Evolutionary conservation across 92 coral and sea anemone species (phyloP).

Genomic region (Blastomussa wellsi): DNA sequence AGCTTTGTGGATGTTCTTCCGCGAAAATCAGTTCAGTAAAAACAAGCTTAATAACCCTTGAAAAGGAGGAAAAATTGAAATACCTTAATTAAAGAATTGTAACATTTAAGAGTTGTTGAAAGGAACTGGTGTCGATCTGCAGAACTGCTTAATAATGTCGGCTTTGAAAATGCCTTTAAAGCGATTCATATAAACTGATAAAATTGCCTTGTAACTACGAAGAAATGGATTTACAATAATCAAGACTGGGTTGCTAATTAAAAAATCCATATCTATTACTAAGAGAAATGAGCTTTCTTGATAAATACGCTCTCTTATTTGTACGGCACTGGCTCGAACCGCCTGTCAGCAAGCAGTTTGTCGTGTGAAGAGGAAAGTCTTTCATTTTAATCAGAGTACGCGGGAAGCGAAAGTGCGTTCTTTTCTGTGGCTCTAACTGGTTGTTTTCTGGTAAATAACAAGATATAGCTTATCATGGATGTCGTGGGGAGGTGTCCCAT

Average conservation of each 20-base stretch:
- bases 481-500: neutral
- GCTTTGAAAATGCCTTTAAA: neutral
- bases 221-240: slow-evolving; percentile 10
- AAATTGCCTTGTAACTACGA: neutral
- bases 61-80: slow-evolving; percentile 17
- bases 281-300: slow-evolving; percentile 19
- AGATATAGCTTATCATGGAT: neutral
- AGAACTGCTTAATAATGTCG: neutral
- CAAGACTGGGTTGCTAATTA: slow-evolving; percentile 20
- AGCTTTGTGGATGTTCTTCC: slow-evolving; percentile 25
- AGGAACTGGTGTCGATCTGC: neutral
- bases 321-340: neutral
- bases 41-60: slow-evolving; percentile 34
- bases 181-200: neutral
- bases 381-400: slow-evolving; percentile 4
- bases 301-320: neutral
- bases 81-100: neutral
- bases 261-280: slow-evolving; percentile 13
- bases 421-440: neutral
- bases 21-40: slow-evolving; percentile 34
- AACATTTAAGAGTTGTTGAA: neutral
- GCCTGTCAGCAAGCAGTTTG: slow-evolving; percentile 22
- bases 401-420: neutral
- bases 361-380: neutral
- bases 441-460: neutral